A percentile compares a stretch with the other conserved stretches of the same genome.
Evolutionary conservation across 2,888 invertebrate species (phyloP).

Genomic region (Hemithea aestivaria): DNA sequence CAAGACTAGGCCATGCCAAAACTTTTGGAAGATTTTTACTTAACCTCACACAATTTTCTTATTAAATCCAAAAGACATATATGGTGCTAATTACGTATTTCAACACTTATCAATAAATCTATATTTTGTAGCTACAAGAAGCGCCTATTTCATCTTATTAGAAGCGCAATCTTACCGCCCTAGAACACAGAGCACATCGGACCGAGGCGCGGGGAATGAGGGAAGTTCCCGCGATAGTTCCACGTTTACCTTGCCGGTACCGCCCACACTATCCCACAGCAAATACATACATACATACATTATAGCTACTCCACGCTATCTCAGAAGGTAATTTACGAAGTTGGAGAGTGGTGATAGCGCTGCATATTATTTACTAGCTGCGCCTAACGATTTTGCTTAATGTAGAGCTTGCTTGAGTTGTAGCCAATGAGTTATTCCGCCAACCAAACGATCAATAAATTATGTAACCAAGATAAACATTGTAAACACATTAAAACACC

Average conservation of each 20-base stretch:
- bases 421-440: too few relatives aligned
- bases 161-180: conserved; percentile 28
- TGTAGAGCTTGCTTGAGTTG: background rate
- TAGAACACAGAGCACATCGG: conserved; percentile 8
- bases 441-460: too few relatives aligned
- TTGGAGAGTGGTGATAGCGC: conserved; percentile 56
- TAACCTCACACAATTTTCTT: too few relatives aligned
- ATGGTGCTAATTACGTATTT: too few relatives aligned
- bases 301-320: conserved; percentile 45
- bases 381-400: conserved; percentile 15
- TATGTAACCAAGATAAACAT: too few relatives aligned
- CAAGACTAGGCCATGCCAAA: too few relatives aligned
- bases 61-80: too few relatives aligned
- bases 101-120: too few relatives aligned
- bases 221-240: conserved; percentile 50
- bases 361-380: conserved; percentile 56
- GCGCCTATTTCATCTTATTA: too few relatives aligned
- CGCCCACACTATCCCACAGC: conserved; percentile 45
- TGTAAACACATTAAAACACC: too few relatives aligned
- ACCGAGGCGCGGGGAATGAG: conserved; percentile 26
- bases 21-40: too few relatives aligned
- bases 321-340: conserved; percentile 72
- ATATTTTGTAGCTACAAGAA: too few relatives aligned
- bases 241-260: conserved; percentile 43
- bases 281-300: conserved; percentile 27